Base-by-base conservation (phyloP, 2,797 vertebrate genomes). In the Lepilemur septentrionalis region DNA sequence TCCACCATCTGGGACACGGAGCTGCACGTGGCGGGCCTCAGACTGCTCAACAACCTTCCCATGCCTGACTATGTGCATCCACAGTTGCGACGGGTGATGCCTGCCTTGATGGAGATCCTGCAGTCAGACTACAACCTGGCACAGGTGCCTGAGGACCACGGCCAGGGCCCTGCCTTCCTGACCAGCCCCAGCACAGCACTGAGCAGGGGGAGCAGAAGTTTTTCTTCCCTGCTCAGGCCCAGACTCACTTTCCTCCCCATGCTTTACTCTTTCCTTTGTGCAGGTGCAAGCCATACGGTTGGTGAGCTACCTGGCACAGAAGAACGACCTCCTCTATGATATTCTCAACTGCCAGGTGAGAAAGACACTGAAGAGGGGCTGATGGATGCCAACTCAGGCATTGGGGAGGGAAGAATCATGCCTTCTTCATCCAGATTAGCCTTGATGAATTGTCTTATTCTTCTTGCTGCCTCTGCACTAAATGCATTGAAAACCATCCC, bases 101-200 rank as follows among this genome's bases (percentile, higher is more conserved):
- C 97, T 0, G 73, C 97, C 81, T 35, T 98, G 82, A 97, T 98
- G 93, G 97, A 98, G 83, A 98, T 98, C 63, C 81, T 98, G 81
- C 98, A 98, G 86, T 69, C 80, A 0, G 97, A 96, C 76, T 87
- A 52, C 14, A 61, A 75, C 83, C 38, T 92, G 81, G 83, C 96
- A 8, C 98, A 98, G 98, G 98, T 98, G 95, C 84, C 67, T 18
- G 48, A 28, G 73, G 43, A 25, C 4, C 32, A 3, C 7, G 61
- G 12, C 69, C 28, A 4, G 3, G 30, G 61, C 89, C 25, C 41
- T 3, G 23, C 30, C 28, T n/a, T 50, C 78, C 55, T 7, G 50
- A 17, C 46, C 25, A 46, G 25, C 7, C 52, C 61, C 25, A 72
- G 76, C 63, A 11, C n/a, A 11, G 43, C 7, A 2, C 50, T n/a